Conservation (phyloP, 1,140 invertebrate species). For the Conopomorpha cramerella region DNA sequence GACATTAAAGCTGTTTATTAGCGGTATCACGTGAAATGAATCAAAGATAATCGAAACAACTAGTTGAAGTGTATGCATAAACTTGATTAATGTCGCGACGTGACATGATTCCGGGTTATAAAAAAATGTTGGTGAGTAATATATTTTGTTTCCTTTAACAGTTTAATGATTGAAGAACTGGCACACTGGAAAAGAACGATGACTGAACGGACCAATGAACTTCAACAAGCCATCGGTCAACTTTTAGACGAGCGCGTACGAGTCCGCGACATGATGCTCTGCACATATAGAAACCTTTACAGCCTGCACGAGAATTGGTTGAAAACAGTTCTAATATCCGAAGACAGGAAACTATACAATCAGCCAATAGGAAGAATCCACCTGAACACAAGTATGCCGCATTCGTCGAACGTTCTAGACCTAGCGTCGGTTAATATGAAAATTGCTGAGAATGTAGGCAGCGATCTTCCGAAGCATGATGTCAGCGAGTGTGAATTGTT, state of each 20-base stretch:
- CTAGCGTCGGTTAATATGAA: conserved; percentile 49
- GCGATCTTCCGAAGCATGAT: conserved; percentile 40
- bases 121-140: too few species aligned
- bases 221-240: conserved; percentile 75
- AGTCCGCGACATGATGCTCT: conserved; percentile 70
- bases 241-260: conserved; percentile 75
- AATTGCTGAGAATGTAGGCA: conserved; percentile 51
- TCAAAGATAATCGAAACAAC: too few species aligned
- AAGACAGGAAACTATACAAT: conserved; percentile 32
- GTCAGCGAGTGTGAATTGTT: conserved; percentile 38
- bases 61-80: too few species aligned
- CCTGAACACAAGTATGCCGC: conserved; percentile 42
- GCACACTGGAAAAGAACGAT: conserved; percentile 82
- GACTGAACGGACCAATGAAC: conserved; percentile 73
- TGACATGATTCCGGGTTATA: too few species aligned
- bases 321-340: conserved; percentile 41
- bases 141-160: conserved; percentile 35
- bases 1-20: too few species aligned
- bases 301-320: conserved; percentile 55
- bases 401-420: conserved; percentile 51
- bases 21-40: too few species aligned
- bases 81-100: too few species aligned
- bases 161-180: conserved; percentile 89
- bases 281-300: conserved; percentile 69
- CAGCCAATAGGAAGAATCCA: conserved; percentile 49